Base-by-base conservation (phyloP, 1,140 invertebrate species). In the Euschistus heros region DNA sequence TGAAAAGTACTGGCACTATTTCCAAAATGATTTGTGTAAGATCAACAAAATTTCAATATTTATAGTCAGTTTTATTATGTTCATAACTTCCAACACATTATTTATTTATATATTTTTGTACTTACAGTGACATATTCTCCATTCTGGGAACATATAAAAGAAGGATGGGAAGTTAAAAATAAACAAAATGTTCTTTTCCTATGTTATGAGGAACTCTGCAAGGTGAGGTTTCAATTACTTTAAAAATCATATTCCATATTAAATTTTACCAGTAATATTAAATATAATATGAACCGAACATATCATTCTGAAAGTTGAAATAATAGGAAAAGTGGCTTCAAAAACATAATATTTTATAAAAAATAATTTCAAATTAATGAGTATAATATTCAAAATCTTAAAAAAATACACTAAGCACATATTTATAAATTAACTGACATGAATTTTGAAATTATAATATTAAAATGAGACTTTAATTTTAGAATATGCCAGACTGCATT, bases 191-290 rank as follows among this genome's bases (percentile, higher is more conserved):
- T 92, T 52, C 72, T 90, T 0, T 90, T 89, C 71, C 71, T 91
- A 26, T 89, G 88, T 72, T 92, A 91, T 71, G 89, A 92, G 76
- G 85, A 91, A 68, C 83, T 92, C 74, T 77, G 79, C 57, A 79
- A 79, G 71, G 84, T 85, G 75, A 70, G 67, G 68, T 26, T 8
- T 5, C 27, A 2, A 7, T 44, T 22, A 3, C 42, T 24, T 37
- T 4, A 27, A 62, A 26, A 64, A 14, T 10, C 14, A 33, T 62
- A 67, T 37, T 47, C 5, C 30, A 1, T 18, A 30, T 66, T 60
- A 63, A 37, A 61, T 68, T 46, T 42, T 63, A n/a, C n/a, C n/a
- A n/a, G n/a, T n/a, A n/a, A n/a, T n/a, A n/a, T n/a, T n/a, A n/a
- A n/a, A n/a, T n/a, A n/a, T n/a, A n/a, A n/a, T n/a, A n/a, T n/a